Evolutionary conservation across 1,140 invertebrate genomes (phyloP), one percentile per base, ranked within the genome.

Genomic region (Zaprionus davidi): DNA sequence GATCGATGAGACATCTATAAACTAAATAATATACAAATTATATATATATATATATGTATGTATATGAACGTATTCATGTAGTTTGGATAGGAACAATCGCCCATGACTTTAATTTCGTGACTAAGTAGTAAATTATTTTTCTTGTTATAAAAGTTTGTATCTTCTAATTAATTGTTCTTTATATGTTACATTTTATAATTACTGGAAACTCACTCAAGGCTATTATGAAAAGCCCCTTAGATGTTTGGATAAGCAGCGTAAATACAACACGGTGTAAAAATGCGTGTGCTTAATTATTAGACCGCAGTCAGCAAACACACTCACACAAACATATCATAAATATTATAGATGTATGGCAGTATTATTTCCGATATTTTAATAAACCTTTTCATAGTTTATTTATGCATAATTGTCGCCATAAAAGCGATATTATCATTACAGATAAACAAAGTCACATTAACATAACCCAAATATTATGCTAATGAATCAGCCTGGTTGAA

Each of bases 401-500:
- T 51, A 51, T 22, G 46, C 17, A 51, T 51, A 51, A 51, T 51
- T 51, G 46, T 22, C 46, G 46, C 20, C 46, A 51, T 51, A 51
- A 51, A 51, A 4, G 20, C 20, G 20, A 24, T 22, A 58, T 65
- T 71, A 34, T 71, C 56, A 65, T 71, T 71, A 46, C 51, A 24
- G 65, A 46, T 49, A 56, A 74, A 71, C 59, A 12, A 15, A 24
- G n/a, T 15, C 41, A 31, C 36, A 76, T 71, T 59, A 76, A 59
- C 74, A 76, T 72, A 76, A 58, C 71, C 71, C 67, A 78, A 85
- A 86, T 82, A 82, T 79, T 76, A 53, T 56, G 65, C 71, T 82
- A 86, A 85, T 86, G 76, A 82, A 85, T 71, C 66, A 12, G 11
- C 12, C 3, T 13, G 46, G 46, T 6, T 46, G 36, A 38, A 38